A percentile compares a stretch with the other conserved stretches of the same genome.
Evolutionary conservation across 2,888 invertebrate genomes (phyloP).

Genomic region (Odontothrips loti): DNA sequence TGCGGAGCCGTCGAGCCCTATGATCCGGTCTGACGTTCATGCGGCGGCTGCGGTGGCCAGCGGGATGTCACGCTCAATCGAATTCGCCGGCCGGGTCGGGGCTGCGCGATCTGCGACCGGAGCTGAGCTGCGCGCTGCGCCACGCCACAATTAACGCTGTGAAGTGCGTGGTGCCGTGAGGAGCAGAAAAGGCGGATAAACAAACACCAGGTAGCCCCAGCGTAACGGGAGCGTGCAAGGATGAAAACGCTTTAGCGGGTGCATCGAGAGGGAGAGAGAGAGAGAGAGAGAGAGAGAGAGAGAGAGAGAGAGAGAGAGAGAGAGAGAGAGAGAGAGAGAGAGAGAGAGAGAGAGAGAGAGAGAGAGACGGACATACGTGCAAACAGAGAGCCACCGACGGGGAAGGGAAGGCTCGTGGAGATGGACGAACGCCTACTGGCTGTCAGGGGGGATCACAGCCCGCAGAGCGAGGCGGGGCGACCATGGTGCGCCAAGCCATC

Average conservation of each 20-base stretch:
- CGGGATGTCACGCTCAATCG: conserved; percentile 11
- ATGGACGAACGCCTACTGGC: too few species aligned
- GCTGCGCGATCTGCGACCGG: background rate
- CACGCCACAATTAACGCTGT: background rate
- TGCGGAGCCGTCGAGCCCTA: too few species aligned
- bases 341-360: background rate
- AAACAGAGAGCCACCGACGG: background rate
- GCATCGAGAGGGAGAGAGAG: too few species aligned
- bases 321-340: background rate
- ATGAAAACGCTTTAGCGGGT: too few species aligned
- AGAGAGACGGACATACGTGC: background rate
- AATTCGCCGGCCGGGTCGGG: background rate
- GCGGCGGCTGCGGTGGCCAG: too few species aligned
- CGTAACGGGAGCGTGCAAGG: too few species aligned
- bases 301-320: too few species aligned
- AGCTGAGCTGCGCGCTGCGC: too few species aligned
- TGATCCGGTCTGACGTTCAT: background rate
- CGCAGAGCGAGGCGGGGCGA: background rate
- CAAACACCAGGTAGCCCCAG: background rate
- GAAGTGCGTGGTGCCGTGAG: background rate
- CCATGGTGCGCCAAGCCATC: background rate
- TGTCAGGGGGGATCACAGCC: background rate
- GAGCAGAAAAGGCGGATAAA: background rate
- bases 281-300: too few species aligned
- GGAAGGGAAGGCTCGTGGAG: background rate